These are phyloP conservation scores for Thunnus maccoyii DNA, from an alignment of 2,113 vertebrate genomes.

Conservation along the genomic window DNA sequence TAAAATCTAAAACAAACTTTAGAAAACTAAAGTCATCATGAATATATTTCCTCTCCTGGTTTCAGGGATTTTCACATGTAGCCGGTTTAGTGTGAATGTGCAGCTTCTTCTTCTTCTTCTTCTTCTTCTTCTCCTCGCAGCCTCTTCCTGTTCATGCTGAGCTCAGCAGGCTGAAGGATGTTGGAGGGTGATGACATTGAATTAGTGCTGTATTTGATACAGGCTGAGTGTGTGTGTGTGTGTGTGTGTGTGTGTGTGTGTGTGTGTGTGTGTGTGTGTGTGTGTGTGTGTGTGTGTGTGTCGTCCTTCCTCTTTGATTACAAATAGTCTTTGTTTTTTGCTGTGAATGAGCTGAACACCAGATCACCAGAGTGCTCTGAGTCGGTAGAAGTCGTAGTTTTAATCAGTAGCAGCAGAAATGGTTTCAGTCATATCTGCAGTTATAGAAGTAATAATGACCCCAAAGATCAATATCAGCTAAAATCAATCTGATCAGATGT, in stretches of 20 bases:
- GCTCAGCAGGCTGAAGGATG: constrained; percentile 38
- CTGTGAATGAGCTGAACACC: constrained; percentile 1
- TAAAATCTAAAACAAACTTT: too few relatives aligned
- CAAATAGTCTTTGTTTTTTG: not conserved
- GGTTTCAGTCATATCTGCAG: too few relatives aligned
- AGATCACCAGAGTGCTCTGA: not conserved
- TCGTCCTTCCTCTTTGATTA: constrained; percentile 1
- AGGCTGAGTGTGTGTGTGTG: not conserved
- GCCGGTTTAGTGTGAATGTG: not conserved
- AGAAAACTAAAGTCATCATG: too few relatives aligned
- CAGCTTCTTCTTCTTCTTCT: not conserved
- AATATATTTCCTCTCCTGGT: not conserved
- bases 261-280: too few relatives aligned
- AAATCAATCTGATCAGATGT: too few relatives aligned
- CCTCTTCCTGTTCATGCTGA: constrained; percentile 44
- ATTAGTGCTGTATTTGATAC: constrained; percentile 12
- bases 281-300: too few relatives aligned
- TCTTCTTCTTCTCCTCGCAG: not conserved
- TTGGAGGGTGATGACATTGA: constrained; percentile 35
- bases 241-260: not conserved
- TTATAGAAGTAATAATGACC: too few relatives aligned
- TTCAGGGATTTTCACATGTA: not conserved
- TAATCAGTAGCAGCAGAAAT: too few relatives aligned
- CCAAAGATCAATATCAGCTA: too few relatives aligned
- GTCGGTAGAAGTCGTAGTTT: too few relatives aligned